Conservation (phyloP, 2,113 vertebrate species). For the Dicerorhinus sumatrensis region DNA sequence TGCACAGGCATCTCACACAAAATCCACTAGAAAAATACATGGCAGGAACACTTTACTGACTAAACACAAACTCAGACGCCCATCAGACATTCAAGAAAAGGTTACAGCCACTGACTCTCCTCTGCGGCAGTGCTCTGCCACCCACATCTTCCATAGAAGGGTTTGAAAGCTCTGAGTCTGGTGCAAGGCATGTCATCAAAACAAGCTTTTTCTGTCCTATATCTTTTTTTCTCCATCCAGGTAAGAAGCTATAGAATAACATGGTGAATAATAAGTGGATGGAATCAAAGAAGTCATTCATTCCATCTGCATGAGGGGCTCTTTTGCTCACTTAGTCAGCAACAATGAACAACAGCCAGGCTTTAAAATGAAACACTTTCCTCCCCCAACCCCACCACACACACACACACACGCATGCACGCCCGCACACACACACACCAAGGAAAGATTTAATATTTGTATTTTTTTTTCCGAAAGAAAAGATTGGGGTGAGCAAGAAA, state of each 20-base stretch:
- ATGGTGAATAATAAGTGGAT: constrained; percentile 46
- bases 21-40: neutral
- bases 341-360: neutral
- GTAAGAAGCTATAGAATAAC: neutral
- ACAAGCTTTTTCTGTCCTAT: neutral
- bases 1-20: neutral
- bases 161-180: neutral
- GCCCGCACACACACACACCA: neutral
- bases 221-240: constrained; percentile 23
- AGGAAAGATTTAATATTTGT: neutral
- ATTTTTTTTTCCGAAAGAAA: neutral
- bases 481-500: constrained; percentile 52
- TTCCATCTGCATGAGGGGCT: neutral
- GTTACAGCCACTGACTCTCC: neutral
- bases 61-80: neutral
- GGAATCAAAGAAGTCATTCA: constrained; percentile 3
- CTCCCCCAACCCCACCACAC: neutral
- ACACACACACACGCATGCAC: too few relatives aligned
- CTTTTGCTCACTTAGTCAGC: constrained; percentile 45
- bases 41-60: neutral
- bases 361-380: constrained; percentile 63
- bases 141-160: neutral
- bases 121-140: neutral
- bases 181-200: neutral
- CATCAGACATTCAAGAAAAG: neutral